Evolutionary conservation across 2,797 vertebrate species (phyloP), one percentile per base, ranked within the genome.

Genomic region (Neopelma chrysocephalum): DNA sequence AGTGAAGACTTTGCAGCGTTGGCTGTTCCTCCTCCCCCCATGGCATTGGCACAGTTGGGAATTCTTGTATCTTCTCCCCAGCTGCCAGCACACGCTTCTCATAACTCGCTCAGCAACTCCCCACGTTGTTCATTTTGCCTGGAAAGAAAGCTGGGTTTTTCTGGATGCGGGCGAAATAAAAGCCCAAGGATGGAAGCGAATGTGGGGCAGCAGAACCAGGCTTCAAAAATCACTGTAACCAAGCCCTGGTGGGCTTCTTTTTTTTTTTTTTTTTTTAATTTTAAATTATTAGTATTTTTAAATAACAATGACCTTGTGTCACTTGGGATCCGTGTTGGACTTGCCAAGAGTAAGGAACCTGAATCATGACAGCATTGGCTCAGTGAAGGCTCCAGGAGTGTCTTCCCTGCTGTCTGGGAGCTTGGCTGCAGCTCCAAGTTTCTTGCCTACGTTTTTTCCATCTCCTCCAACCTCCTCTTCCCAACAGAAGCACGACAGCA

Each of bases 1-100:
- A 85, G 89, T 3, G 86, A 71, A 65, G 96, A 22, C 94, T 96
- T 88, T 94, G 95, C 96, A 96, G 65, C 65, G 70, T 91, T 96
- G 93, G 95, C 91, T 97, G 96, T 94, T 98, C 96, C 97, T 97
- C 96, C 96, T 97, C 82, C 90, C 97, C 96, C 94, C 82, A 86
- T 97, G 97, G 96, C 97, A 92, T 53, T 96, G 92, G 94, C 90
- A 82, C 83, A 38, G 72, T 82, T 71, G 43, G 20, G 87, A 91
- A 86, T 97, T 96, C 96, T 36, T 57, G 51, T 92, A 29, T 87
- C 89, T 96, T 58, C 95, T 96, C 89, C 90, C 75, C 86, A 87
- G 93, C 94, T 97, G 96, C 95, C 94, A 96, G 94, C 93, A 79
- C 93, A 8, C 38, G 4, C 95, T 96, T 68, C 91, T 79, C 86